These are phyloP conservation scores for Pionites leucogaster DNA, from an alignment of 2,113 vertebrate genomes.

Conservation along the genomic window DNA sequence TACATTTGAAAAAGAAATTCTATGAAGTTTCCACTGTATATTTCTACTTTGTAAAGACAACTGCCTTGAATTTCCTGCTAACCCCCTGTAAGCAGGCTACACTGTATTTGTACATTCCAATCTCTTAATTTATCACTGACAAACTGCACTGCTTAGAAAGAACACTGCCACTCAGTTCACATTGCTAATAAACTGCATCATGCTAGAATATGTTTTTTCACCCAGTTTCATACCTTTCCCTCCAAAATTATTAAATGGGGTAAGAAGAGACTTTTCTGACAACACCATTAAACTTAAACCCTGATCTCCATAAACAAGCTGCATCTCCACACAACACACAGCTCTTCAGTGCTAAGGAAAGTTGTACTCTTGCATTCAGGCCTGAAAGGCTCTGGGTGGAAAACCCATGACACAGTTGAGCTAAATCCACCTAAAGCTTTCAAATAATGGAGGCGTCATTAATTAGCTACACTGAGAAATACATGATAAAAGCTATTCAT, in stretches of 20 bases:
- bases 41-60: not conserved
- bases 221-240: conserved; percentile 28
- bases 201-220: not conserved
- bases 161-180: conserved; percentile 30
- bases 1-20: not conserved
- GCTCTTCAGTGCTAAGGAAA: not conserved
- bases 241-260: conserved; percentile 52
- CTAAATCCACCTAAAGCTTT: not conserved
- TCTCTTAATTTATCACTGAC: conserved; percentile 54
- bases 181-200: conserved; percentile 48
- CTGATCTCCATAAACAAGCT: not conserved
- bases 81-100: not conserved
- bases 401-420: not conserved
- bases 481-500: not conserved
- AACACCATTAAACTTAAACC: conserved; percentile 33
- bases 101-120: conserved; percentile 36
- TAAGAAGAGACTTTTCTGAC: not conserved
- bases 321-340: not conserved
- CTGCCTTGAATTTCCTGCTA: not conserved
- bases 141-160: conserved; percentile 32
- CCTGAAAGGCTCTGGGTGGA: not conserved
- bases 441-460: not conserved
- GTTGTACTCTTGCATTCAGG: not conserved
- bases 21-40: fast-evolving
- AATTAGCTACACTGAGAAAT: not conserved